Percentiles rank a stretch among this genome's conserved stretches.
phyloP scores from a whole-genome alignment of 2,113 vertebrate species.

The Oreotrochilus melanogaster region DNA sequence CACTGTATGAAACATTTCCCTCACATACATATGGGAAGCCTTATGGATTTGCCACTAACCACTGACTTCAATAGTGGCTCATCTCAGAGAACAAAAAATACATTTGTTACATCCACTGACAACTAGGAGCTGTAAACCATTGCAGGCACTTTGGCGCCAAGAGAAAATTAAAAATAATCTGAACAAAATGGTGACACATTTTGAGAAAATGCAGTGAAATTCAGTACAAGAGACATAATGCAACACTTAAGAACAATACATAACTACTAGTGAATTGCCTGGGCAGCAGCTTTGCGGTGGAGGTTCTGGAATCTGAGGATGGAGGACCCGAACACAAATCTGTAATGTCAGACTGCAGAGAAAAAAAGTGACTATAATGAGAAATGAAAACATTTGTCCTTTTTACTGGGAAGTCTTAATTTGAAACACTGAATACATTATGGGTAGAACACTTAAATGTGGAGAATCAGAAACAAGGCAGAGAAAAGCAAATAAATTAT shows the following conservation, averaged over 20 bases:
- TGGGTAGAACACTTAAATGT: not conserved
- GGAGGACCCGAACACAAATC: not conserved
- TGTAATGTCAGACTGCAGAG: not conserved
- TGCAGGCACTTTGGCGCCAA: not conserved
- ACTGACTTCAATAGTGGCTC: not conserved
- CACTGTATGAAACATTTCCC: not conserved
- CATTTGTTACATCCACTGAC: not conserved
- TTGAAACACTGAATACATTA: not conserved
- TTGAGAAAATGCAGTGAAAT: not conserved
- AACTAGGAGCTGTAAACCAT: not conserved
- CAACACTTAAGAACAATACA: not conserved
- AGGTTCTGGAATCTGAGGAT: not conserved
- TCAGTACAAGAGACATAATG: not conserved
- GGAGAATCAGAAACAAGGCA: not conserved
- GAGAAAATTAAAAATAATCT: not conserved
- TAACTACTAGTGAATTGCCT: not conserved
- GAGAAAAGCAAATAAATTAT: not conserved
- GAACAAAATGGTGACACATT: not conserved
- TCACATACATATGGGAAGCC: not conserved
- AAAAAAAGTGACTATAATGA: not conserved
- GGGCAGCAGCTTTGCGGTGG: not conserved
- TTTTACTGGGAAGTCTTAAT: not conserved
- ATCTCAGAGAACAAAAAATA: not conserved
- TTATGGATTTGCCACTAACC: not conserved
- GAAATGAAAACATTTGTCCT: not conserved